Base-by-base conservation (phyloP, 1,140 invertebrate species). In the Ptiloglossa arizonensis region DNA sequence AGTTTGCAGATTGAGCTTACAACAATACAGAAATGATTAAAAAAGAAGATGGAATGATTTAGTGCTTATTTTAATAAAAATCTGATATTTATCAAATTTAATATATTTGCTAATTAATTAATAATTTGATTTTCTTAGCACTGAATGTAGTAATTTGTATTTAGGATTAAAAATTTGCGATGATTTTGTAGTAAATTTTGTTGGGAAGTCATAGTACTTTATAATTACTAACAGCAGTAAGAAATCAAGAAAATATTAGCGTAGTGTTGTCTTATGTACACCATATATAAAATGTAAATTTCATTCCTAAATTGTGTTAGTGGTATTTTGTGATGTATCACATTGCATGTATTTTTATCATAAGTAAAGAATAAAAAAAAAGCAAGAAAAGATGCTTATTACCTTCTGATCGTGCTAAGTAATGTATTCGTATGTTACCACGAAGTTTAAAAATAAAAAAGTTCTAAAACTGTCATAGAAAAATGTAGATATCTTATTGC, bases 261-360 rank as follows among this genome's bases (percentile, higher is more conserved):
- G 4, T 19, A 13, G 35, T 27, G 48, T 15, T 72, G 17, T 29
- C 24, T 29, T 5, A 24, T 1, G 32, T 19, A 17, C 3, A 24
- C 24, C 11, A 11, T 22, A n/a, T 6, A 44, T 13, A 46, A 44
- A 71, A 27, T 22, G 17, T 59, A 71, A 32, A 38, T 62, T 71
- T 72, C 32, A 22, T 72, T 62, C 17, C 46, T 15, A 19, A 32
- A 62, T 38, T 24, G 6, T 29, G 46, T 73, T 52, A 73, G 63
- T 41, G 17, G 24, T 4, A 32, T 24, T 66, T 63, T 17, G 15
- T 0, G n/a, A 66, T 5, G 32, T 74, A 59, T 59, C 52, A 0
- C 27, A 2, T 5, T 35, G 15, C 22, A n/a, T 17, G 4, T 54
- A 41, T 73, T 74, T 22, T 73, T 54, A 64, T 64, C 35, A 13